phyloP scores from a whole-genome alignment of 2,888 invertebrate genomes.

The Choristoneura rosaceana region DNA sequence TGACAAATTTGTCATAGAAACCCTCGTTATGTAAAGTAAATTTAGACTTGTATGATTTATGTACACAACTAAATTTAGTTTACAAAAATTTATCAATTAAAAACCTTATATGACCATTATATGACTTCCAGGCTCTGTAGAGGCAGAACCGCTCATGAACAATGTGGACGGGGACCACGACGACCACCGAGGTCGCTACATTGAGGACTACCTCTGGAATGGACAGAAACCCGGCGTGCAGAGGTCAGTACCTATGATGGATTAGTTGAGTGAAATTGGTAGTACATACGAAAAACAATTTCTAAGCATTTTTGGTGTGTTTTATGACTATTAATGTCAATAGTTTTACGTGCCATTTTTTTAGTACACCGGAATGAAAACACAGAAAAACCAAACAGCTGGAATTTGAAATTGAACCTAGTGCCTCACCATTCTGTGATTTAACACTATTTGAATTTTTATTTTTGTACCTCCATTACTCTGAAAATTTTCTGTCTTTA shows the following conservation, averaged over 20 bases:
- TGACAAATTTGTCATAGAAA: too few species aligned
- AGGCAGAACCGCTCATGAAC: conserved; percentile 91
- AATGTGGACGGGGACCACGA: conserved; percentile 85
- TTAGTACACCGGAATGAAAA: too few species aligned
- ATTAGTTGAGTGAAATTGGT: not conserved
- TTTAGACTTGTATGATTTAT: too few species aligned
- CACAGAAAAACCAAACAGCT: too few species aligned
- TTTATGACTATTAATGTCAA: not conserved
- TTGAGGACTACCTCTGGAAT: conserved; percentile 82
- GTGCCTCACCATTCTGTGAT: too few species aligned
- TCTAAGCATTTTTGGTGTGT: conserved; percentile 4
- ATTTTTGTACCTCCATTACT: too few species aligned
- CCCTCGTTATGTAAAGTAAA: too few species aligned
- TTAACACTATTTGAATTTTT: too few species aligned
- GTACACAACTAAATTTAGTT: too few species aligned
- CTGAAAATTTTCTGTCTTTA: too few species aligned
- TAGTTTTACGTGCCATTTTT: too few species aligned
- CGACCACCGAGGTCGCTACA: conserved; percentile 74
- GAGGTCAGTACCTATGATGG: conserved; percentile 62
- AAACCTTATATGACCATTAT: not conserved
- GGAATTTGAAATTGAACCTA: too few species aligned
- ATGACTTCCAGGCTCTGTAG: conserved; percentile 84
- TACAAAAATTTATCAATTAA: not conserved
- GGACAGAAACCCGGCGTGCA: conserved; percentile 81
- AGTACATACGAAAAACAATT: not conserved